Evolutionary conservation across 1,140 invertebrate genomes (phyloP), one percentile per base, ranked within the genome.

Genomic region (Drosophila pachea): DNA sequence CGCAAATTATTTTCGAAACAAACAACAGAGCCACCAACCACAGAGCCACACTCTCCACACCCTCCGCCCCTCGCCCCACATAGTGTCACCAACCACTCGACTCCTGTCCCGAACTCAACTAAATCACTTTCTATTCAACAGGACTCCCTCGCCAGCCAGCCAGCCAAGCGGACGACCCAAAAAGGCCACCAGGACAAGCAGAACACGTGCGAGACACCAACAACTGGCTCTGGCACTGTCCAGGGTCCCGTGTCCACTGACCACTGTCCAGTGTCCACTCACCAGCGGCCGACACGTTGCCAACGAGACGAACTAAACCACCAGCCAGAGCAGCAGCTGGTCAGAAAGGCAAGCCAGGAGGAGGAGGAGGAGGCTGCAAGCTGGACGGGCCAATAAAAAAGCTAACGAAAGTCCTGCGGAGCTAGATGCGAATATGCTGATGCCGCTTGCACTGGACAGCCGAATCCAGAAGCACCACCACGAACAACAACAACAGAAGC

Each of bases 101-200:
- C 47, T 58, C 50, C 31, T 59, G 47, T 47, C 43, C 61, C 59
- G 63, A 69, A 74, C 79, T 86, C 74, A 79, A 86, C 61, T 72
- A 79, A 86, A 86, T 74, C 81, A 79, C 81, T 86, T 79, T 86
- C 81, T 79, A 86, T 79, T 79, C 76, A 76, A 76, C 81, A 86
- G 81, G 67, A 86, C 35, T 54, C 53, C 62, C 40, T 12, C 45
- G 33, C 52, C 31, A 32, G 29, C 4, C 36, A 11, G 32, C 38
- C 12, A 5, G n/a, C 1, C 38, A 40, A 58, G 43, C 7, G 22
- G 22, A 22, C 22, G 3, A 22, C 22, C 22, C 22, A 22, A 22
- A 22, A 22, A 22, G 22, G 22, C 22, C 22, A 22, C 22, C 22
- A 49, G 31, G 12, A 56, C 35, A 65, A 42, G 8, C 58, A 54